A percentile compares a stretch with the other conserved stretches of the same genome.
phyloP scores from a whole-genome alignment of 2,888 invertebrate genomes.

The Zeuzera pyrina region DNA sequence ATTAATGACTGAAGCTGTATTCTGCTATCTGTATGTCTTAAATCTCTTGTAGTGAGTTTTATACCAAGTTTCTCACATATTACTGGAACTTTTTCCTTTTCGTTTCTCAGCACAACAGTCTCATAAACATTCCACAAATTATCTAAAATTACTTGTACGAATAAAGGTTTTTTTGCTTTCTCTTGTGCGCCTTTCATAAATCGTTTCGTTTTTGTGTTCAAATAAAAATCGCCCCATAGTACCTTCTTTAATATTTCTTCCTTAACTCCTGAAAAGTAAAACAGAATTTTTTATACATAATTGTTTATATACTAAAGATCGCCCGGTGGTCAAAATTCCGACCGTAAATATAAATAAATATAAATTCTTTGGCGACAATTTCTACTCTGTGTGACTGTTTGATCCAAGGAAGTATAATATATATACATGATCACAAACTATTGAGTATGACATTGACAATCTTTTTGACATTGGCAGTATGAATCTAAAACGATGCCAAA shows the following conservation, averaged over 20 bases:
- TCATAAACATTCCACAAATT: slow-evolving; percentile 94
- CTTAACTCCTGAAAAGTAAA: slow-evolving; percentile 73
- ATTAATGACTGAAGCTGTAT: slow-evolving; percentile 86
- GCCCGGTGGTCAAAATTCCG: too few relatives aligned
- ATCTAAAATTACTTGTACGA: slow-evolving; percentile 92
- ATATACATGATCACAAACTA: too few relatives aligned
- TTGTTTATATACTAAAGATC: too few relatives aligned
- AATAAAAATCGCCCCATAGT: slow-evolving; percentile 95
- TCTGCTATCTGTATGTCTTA: slow-evolving; percentile 83
- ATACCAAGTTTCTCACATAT: slow-evolving; percentile 86
- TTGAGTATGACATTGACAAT: too few relatives aligned
- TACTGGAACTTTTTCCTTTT: slow-evolving; percentile 79
- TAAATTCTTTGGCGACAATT: too few relatives aligned
- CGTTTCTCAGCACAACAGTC: slow-evolving; percentile 81
- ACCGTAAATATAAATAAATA: too few relatives aligned
- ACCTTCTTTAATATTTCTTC: slow-evolving; percentile 82
- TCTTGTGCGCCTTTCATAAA: slow-evolving; percentile 92
- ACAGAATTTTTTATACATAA: slow-evolving; percentile 1
- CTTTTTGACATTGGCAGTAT: too few relatives aligned
- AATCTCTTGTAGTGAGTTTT: slow-evolving; percentile 81
- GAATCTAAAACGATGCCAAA: too few relatives aligned
- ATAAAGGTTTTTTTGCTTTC: slow-evolving; percentile 93
- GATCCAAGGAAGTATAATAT: too few relatives aligned
- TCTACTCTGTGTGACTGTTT: too few relatives aligned
- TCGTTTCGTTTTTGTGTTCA: slow-evolving; percentile 87